Percentiles rank a stretch among this genome's conserved stretches.
Conservation (phyloP, 2,113 vertebrate genomes). For the Oreochromis spilurus region DNA sequence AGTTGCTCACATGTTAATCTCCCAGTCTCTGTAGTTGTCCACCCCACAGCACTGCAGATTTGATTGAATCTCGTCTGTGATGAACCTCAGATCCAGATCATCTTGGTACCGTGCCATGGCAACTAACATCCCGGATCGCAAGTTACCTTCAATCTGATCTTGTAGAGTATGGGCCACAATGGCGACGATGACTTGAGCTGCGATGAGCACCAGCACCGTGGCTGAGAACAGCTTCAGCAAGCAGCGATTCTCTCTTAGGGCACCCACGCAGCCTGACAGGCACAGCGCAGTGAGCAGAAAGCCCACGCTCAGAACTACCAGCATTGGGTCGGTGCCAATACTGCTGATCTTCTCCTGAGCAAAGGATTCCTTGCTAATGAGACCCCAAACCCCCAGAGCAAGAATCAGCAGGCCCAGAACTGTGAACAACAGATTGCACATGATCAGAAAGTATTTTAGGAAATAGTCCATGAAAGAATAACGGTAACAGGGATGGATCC, state of each 20-base stretch:
- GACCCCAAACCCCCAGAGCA: slow-evolving; percentile 82
- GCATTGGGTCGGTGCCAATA: slow-evolving; percentile 82
- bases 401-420: slow-evolving; percentile 76
- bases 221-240: slow-evolving; percentile 78
- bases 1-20: slow-evolving; percentile 83
- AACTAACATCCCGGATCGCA: slow-evolving; percentile 68
- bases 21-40: slow-evolving; percentile 85
- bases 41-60: slow-evolving; percentile 86
- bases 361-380: slow-evolving; percentile 78
- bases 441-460: slow-evolving; percentile 75
- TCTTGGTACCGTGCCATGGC: slow-evolving; percentile 85
- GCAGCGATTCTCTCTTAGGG: slow-evolving; percentile 77
- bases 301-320: slow-evolving; percentile 72
- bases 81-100: slow-evolving; percentile 83
- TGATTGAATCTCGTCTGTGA: slow-evolving; percentile 84
- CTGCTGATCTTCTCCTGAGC: slow-evolving; percentile 56
- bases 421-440: slow-evolving; percentile 82
- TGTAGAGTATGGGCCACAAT: slow-evolving; percentile 71
- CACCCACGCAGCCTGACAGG: slow-evolving; percentile 80
- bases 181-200: slow-evolving; percentile 70
- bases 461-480: slow-evolving; percentile 61
- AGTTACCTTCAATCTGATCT: slow-evolving; percentile 57
- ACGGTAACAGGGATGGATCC: not conserved
- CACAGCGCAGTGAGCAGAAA: slow-evolving; percentile 70
- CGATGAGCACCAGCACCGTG: slow-evolving; percentile 55